phyloP scores from a whole-genome alignment of 37 sponge, comb jelly and placozoan genomes.

The Hormiphora californensis region DNA sequence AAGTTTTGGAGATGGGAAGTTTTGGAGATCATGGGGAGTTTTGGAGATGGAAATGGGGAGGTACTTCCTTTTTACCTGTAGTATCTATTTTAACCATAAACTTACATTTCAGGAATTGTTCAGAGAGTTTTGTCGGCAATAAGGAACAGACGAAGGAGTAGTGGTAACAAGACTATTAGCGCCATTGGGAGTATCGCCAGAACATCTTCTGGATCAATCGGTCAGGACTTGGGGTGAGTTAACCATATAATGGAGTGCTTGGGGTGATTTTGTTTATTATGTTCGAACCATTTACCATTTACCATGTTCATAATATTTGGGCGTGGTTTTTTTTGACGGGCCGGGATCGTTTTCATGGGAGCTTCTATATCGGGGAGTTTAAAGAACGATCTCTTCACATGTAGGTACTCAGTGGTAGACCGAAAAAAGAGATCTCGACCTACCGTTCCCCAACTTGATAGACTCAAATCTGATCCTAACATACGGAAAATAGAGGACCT shows the following conservation, averaged over 20 bases:
- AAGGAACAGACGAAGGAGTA: not conserved
- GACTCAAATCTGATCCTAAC: too few relatives aligned
- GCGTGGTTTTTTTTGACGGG: not conserved
- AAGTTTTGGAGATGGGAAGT: too few relatives aligned
- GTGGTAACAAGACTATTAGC: not conserved
- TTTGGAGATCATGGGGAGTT: too few relatives aligned
- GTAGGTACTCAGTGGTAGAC: too few relatives aligned
- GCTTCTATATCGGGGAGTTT: too few relatives aligned
- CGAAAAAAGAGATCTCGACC: too few relatives aligned
- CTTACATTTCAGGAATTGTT: not conserved
- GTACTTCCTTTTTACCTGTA: not conserved
- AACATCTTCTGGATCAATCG: not conserved
- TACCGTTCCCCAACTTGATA: too few relatives aligned
- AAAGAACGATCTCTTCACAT: too few relatives aligned
- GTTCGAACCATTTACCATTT: not conserved
- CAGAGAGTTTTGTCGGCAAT: not conserved
- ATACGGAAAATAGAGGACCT: constrained; percentile 36
- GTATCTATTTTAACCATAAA: not conserved
- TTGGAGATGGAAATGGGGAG: too few relatives aligned
- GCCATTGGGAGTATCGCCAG: not conserved
- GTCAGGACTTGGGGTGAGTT: not conserved
- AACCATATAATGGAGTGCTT: not conserved
- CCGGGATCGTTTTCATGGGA: too few relatives aligned
- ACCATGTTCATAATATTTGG: not conserved
- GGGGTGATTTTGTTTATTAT: too few relatives aligned